phyloP scores from a whole-genome alignment of 1,140 invertebrate species.

The Drosophila funebris region DNA sequence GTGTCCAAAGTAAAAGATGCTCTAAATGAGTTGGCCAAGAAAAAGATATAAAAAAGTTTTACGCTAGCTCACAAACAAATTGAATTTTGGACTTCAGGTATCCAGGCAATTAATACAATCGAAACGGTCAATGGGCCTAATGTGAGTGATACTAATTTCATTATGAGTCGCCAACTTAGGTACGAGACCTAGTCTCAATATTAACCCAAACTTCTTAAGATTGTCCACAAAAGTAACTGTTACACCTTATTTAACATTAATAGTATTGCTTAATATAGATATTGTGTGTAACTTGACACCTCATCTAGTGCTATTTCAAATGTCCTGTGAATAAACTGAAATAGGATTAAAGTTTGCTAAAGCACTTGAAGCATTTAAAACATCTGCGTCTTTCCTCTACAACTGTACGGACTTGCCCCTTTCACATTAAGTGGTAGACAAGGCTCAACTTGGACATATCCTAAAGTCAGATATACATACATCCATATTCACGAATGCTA shows the following conservation, averaged over 20 bases:
- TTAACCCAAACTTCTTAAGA: constrained; percentile 54
- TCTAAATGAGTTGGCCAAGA: constrained; percentile 26
- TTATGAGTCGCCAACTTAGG: constrained; percentile 42
- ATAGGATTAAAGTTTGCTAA: constrained; percentile 42
- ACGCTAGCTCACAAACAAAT: constrained; percentile 53
- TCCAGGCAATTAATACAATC: constrained; percentile 60
- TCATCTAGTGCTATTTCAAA: constrained; percentile 55
- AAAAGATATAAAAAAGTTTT: constrained; percentile 6
- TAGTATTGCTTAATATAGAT: too few relatives aligned
- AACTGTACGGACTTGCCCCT: neutral
- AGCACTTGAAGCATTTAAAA: constrained; percentile 19
- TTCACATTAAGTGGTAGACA: neutral
- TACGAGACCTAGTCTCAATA: constrained; percentile 47
- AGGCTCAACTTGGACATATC: too few relatives aligned
- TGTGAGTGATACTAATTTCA: constrained; percentile 71
- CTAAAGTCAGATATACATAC: too few relatives aligned
- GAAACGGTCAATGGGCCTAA: constrained; percentile 29
- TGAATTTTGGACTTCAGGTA: constrained; percentile 59
- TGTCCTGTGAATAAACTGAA: constrained; percentile 17
- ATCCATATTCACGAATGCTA: too few relatives aligned
- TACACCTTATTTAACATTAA: constrained; percentile 56
- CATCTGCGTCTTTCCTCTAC: constrained; percentile 25
- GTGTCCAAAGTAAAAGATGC: constrained; percentile 13
- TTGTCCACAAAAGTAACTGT: constrained; percentile 59
- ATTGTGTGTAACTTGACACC: constrained; percentile 68